Percentiles rank a stretch among this genome's conserved stretches.
phyloP scores from a whole-genome alignment of 2,113 vertebrate genomes.

The Catagonus wagneri region DNA sequence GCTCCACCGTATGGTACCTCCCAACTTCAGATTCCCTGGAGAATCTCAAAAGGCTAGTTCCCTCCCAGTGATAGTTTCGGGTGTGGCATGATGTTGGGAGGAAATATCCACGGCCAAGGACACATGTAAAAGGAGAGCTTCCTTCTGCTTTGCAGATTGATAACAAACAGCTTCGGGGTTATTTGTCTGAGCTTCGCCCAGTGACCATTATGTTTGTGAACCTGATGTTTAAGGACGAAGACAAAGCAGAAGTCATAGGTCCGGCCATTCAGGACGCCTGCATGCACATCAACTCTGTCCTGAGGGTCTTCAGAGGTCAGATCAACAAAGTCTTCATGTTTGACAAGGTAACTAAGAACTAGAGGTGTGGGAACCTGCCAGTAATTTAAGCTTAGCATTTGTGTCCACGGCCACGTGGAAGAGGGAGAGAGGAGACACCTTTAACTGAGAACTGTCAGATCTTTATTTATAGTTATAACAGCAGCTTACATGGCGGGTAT shows the following conservation, averaged over 20 bases:
- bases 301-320: conserved; percentile 80
- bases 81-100: background rate
- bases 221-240: conserved; percentile 80
- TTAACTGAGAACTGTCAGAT: background rate
- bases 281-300: conserved; percentile 71
- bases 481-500: fast-evolving
- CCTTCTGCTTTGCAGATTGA: conserved; percentile 80
- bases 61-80: background rate
- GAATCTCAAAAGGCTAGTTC: background rate
- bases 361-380: background rate
- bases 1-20: background rate
- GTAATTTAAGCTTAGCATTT: background rate
- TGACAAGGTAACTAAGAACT: conserved; percentile 81
- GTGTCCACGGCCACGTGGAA: background rate
- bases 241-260: conserved; percentile 75
- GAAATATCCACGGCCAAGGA: background rate
- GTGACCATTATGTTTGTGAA: conserved; percentile 86
- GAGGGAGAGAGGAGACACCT: background rate
- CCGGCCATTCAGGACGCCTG: conserved; percentile 81
- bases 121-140: background rate
- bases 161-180: conserved; percentile 82
- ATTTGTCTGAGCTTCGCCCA: conserved; percentile 86
- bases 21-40: background rate
- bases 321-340: conserved; percentile 89
- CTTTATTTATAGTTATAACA: background rate